Evolutionary conservation across 2,797 vertebrate genomes (phyloP).

Genomic region (Eulemur mongoz): DNA sequence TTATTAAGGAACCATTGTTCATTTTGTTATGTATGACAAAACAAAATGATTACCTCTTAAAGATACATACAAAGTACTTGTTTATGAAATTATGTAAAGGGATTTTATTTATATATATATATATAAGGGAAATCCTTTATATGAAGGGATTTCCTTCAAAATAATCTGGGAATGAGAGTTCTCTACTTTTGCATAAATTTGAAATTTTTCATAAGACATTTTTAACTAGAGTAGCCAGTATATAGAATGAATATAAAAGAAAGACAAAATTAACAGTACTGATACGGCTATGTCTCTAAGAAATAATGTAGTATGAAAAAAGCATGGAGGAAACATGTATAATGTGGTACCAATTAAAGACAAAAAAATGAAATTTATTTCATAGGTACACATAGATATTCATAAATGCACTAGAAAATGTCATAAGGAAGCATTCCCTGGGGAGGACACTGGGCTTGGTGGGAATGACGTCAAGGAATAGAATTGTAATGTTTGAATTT

Average conservation of each 20-base stretch:
- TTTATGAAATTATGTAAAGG: constrained; percentile 8
- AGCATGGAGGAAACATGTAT: not conserved
- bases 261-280: constrained; percentile 30
- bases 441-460: not conserved
- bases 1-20: not conserved
- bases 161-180: not conserved
- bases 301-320: not conserved
- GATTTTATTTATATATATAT: no score
- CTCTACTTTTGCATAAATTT: constrained; percentile 27
- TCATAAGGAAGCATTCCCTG: not conserved
- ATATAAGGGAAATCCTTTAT: no score
- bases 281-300: not conserved
- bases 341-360: constrained; percentile 7
- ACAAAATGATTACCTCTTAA: not conserved
- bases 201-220: not conserved
- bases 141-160: not conserved
- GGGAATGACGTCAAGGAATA: not conserved
- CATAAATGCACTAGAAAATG: constrained; percentile 42
- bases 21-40: not conserved
- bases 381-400: not conserved
- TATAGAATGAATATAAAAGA: constrained; percentile 7
- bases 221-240: constrained; percentile 32
- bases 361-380: not conserved
- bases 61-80: not conserved
- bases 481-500: not conserved